These are phyloP conservation scores for Ictalurus furcatus DNA, from an alignment of 2,113 vertebrate genomes.

Conservation along the genomic window DNA sequence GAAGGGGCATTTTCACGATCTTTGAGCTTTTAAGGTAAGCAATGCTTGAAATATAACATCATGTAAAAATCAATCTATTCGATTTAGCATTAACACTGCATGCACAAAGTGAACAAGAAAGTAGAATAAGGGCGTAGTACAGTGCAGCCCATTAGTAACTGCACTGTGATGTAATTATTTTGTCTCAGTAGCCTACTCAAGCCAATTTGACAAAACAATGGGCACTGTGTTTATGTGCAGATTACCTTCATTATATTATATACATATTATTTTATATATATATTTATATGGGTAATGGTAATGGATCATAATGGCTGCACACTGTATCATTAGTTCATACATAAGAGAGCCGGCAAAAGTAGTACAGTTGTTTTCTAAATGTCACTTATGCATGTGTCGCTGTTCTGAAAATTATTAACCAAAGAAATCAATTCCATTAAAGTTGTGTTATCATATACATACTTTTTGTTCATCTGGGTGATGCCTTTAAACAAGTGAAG, in stretches of 20 bases:
- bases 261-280: neutral
- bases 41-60: neutral
- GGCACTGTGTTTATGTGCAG: neutral
- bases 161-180: no score
- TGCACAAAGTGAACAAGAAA: neutral
- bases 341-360: neutral
- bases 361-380: neutral
- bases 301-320: neutral
- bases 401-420: neutral
- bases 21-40: constrained; percentile 20
- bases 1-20: neutral
- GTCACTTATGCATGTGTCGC: neutral
- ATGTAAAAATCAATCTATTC: neutral
- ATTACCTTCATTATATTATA: neutral
- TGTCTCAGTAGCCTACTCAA: neutral
- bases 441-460: neutral
- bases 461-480: neutral
- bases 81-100: neutral
- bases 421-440: neutral
- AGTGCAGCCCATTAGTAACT: neutral
- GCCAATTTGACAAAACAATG: neutral
- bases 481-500: neutral
- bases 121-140: neutral
- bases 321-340: neutral
- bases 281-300: neutral